Conservation (phyloP, 2,888 invertebrate species). For the Sicus ferrugineus region DNA sequence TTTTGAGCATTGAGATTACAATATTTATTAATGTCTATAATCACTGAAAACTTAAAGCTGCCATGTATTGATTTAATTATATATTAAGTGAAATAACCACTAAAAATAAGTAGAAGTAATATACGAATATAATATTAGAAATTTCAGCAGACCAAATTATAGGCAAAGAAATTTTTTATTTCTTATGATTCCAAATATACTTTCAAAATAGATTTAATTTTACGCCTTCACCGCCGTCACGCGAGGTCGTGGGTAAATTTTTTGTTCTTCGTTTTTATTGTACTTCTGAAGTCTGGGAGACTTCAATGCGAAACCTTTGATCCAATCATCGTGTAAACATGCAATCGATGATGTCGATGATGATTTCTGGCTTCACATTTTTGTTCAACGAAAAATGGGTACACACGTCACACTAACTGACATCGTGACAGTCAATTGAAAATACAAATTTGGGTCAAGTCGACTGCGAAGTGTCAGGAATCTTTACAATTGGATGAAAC, state of each 20-base stretch:
- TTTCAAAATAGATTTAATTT: background rate
- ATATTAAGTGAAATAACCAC: too few species aligned
- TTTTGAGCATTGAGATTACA: too few species aligned
- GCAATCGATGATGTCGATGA: conserved; percentile 1
- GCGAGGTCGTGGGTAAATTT: conserved; percentile 4
- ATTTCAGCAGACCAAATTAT: too few species aligned
- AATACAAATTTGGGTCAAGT: conserved; percentile 9
- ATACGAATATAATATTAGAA: too few species aligned
- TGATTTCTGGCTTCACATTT: background rate
- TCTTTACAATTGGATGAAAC: too few species aligned
- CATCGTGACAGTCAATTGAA: conserved; percentile 13
- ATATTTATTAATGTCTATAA: too few species aligned
- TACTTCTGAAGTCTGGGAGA: background rate
- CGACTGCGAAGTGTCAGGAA: background rate
- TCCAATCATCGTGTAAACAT: conserved; percentile 1
- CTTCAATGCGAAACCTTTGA: conserved; percentile 1
- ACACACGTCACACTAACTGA: background rate
- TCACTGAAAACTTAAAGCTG: too few species aligned
- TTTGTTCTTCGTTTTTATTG: background rate
- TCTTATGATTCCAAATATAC: too few species aligned
- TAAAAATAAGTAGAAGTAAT: too few species aligned
- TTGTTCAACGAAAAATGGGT: background rate
- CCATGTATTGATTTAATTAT: too few species aligned
- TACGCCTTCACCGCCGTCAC: conserved; percentile 1
- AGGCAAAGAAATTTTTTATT: too few species aligned